These are phyloP conservation scores for Alectoris magna DNA, from an alignment of 2,797 vertebrate species.

Conservation along the genomic window DNA sequence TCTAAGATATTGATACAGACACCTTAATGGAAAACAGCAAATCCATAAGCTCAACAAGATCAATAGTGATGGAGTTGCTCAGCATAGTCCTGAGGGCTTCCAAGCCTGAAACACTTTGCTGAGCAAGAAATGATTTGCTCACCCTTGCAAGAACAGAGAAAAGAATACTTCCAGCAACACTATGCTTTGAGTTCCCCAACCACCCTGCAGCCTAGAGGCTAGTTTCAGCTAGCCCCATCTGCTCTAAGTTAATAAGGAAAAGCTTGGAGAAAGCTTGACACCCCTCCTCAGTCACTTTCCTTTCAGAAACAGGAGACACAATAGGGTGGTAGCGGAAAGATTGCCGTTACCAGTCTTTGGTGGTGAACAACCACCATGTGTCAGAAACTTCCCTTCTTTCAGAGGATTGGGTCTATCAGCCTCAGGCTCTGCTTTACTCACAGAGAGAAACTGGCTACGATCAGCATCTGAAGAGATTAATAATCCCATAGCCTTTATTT, in stretches of 20 bases:
- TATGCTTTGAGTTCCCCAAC: neutral
- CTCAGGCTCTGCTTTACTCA: rapidly evolving
- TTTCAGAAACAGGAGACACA: neutral
- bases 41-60: neutral
- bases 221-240: neutral
- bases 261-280: neutral
- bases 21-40: neutral
- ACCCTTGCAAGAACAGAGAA: neutral
- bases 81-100: too few species aligned
- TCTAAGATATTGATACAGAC: neutral
- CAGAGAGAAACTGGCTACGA: neutral
- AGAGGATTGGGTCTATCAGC: neutral
- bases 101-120: neutral
- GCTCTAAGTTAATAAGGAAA: neutral
- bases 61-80: too few species aligned
- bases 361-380: rapidly evolving
- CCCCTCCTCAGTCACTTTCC: rapidly evolving
- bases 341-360: rapidly evolving
- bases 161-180: neutral
- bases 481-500: neutral
- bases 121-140: neutral
- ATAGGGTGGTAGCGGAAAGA: rapidly evolving
- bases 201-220: rapidly evolving
- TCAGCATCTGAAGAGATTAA: neutral
- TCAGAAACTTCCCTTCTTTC: neutral